Conservation (phyloP, 2,113 vertebrate species). For the Arenaria interpres region DNA sequence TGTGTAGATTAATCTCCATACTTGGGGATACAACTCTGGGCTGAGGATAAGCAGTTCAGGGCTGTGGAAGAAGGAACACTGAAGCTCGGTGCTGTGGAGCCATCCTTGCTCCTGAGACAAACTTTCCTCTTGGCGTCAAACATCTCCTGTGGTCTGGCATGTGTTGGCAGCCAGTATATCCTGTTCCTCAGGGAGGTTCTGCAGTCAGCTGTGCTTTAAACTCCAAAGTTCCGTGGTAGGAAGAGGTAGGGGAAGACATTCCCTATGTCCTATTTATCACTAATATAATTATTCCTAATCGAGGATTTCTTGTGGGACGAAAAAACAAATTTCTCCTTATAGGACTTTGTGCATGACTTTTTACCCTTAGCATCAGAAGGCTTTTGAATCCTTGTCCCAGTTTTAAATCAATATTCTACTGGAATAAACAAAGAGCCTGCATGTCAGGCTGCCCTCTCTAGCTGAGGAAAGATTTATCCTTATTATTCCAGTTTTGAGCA, state of each 20-base stretch:
- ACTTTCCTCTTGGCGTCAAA: no score
- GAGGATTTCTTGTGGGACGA: background rate
- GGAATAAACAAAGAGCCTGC: background rate
- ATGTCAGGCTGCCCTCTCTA: background rate
- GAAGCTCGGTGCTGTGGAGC: background rate
- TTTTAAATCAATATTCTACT: background rate
- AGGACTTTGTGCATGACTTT: background rate
- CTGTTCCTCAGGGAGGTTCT: background rate
- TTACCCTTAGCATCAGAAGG: background rate
- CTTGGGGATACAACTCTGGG: background rate
- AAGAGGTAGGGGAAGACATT: background rate
- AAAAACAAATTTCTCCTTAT: background rate
- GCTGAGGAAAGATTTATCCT: background rate
- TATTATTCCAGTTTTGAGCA: background rate
- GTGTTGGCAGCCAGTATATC: background rate
- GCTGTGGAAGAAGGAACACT: accelerated
- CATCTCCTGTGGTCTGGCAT: background rate
- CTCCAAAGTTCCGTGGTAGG: background rate
- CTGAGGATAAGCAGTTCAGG: background rate
- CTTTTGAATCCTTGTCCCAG: background rate
- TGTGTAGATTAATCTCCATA: background rate
- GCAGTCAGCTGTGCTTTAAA: background rate
- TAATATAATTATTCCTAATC: background rate
- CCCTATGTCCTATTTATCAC: background rate
- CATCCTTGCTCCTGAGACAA: background rate